Evolutionary conservation across 2,113 vertebrate genomes (phyloP), one percentile per base, ranked within the genome.

Genomic region (Cyprichromis sp.): DNA sequence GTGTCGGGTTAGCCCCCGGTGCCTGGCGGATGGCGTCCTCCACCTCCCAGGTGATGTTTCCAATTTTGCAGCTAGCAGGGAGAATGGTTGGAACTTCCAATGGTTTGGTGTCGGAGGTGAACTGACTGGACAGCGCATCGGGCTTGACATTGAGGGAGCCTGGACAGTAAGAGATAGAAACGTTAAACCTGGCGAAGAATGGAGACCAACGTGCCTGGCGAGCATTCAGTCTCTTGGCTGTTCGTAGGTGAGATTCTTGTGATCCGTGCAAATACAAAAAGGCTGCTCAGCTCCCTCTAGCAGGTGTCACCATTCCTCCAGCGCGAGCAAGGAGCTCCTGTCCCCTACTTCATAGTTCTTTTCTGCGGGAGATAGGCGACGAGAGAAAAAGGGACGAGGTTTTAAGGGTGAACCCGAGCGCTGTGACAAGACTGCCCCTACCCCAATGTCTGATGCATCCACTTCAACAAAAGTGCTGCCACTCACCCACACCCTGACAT

Each of bases 71-170:
- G 59, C 29, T 19, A 6, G 59, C 29, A 34, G 59, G 29, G 29
- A 63, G 59, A 63, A 63, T 63, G 29, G 2, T 7, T 34, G 29
- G 4, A 34, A 36, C 31, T 36, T 63, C 31, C 31, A 7, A 7
- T 63, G 31, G 31, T 63, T 63, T 11, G 17, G 1, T 63, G 29
- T 36, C 0, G 0, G 17, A 7, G 59, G 59, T 0, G 1, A 36
- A 36, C 59, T 63, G 31, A 63, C 31, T 36, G 59, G 59, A 34
- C 31, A 36, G 9, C 29, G 2, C 6, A 63, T 63, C 4, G 0
- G 31, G 59, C 16, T 34, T 0, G 59, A 63, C 9, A 63, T 1
- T 34, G 59, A 19, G 5, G 3, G 59, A 34, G 5, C 29, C 59
- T 63, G 59, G 17, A 63, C 9, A 1, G 59, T 12, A 63, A 63